These are phyloP conservation scores for Lanistes nyassanus DNA, from an alignment of 1,140 invertebrate genomes.

Conservation along the genomic window DNA sequence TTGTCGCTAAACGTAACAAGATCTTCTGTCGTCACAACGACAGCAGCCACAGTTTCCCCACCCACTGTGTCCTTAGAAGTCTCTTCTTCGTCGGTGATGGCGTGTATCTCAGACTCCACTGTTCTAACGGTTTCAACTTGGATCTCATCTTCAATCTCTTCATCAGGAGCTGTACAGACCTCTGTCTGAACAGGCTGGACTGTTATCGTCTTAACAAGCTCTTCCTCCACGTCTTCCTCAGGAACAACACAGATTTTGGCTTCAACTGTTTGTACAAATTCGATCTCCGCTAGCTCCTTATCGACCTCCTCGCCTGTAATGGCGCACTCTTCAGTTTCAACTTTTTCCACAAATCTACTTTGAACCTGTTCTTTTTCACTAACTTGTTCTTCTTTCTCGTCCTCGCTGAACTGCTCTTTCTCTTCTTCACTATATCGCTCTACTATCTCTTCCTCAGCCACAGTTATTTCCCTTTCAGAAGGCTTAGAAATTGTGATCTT, in stretches of 20 bases:
- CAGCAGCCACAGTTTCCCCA: conserved; percentile 50
- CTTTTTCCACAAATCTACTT: background rate
- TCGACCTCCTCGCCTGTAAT: conserved; percentile 3
- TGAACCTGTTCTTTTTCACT: background rate
- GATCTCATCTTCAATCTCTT: conserved; percentile 19
- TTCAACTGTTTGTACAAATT: conserved; percentile 7
- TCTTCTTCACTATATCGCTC: background rate
- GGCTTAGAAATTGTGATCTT: conserved; percentile 19
- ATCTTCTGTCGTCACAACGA: background rate
- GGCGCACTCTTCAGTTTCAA: background rate
- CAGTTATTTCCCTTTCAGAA: background rate
- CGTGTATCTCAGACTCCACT: background rate
- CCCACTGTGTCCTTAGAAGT: conserved; percentile 21
- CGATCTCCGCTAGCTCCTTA: conserved; percentile 7
- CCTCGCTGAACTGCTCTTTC: background rate
- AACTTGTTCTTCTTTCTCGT: background rate
- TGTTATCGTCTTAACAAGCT: background rate
- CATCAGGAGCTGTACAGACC: conserved; percentile 2
- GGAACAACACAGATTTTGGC: background rate
- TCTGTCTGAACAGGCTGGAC: conserved; percentile 6
- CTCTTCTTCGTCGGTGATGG: conserved; percentile 44
- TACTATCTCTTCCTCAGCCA: conserved; percentile 3
- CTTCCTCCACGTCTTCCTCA: conserved; percentile 27
- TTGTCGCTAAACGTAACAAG: background rate
- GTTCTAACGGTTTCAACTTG: conserved; percentile 12